These are phyloP conservation scores for Tipula confusa DNA, from an alignment of 2,888 invertebrate species.

Conservation along the genomic window DNA sequence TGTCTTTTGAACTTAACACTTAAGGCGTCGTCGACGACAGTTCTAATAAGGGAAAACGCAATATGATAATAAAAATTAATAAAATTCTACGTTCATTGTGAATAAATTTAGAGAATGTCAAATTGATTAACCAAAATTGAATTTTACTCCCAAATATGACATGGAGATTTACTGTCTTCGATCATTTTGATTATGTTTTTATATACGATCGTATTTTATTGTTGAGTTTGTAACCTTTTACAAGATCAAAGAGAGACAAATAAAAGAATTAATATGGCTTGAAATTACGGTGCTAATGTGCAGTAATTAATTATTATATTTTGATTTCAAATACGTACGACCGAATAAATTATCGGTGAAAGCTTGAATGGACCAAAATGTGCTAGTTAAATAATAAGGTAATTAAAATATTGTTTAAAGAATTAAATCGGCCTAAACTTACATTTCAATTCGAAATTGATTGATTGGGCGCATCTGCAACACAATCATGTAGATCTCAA, in stretches of 20 bases:
- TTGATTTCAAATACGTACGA: background rate
- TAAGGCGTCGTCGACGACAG: background rate
- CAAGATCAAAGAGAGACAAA: background rate
- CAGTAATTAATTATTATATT: background rate
- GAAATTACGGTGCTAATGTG: background rate
- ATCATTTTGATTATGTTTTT: background rate
- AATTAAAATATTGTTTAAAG: background rate
- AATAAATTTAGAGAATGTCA: background rate
- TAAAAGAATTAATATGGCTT: background rate
- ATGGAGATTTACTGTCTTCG: background rate
- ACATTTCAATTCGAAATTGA: too few species aligned
- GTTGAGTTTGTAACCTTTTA: background rate
- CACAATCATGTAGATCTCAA: too few species aligned
- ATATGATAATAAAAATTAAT: background rate
- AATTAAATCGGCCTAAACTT: background rate
- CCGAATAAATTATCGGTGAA: background rate
- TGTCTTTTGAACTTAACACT: background rate
- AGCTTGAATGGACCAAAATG: background rate
- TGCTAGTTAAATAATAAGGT: background rate
- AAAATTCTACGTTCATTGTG: background rate
- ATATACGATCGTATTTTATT: background rate
- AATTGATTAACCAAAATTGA: background rate
- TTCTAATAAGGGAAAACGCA: background rate
- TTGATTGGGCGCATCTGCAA: too few species aligned
- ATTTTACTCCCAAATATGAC: background rate